phyloP scores from a whole-genome alignment of 2,888 invertebrate genomes.

The Hermodice carunculata region DNA sequence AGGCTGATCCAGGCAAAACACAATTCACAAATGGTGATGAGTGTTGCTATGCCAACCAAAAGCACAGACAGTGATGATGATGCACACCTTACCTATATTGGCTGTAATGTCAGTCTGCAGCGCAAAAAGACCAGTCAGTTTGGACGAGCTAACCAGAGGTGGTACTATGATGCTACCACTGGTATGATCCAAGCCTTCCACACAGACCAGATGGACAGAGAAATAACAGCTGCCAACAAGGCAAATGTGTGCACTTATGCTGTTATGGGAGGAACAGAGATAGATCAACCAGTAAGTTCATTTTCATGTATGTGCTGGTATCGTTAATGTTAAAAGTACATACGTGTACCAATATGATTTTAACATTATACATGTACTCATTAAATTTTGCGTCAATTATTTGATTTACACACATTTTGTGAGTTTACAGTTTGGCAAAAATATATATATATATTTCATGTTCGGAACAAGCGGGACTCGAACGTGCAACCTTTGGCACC shows the following conservation, averaged over 20 bases:
- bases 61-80: conserved; percentile 47
- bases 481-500: no score
- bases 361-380: no score
- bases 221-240: conserved; percentile 67
- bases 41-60: conserved; percentile 61
- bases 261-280: conserved; percentile 57
- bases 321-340: background rate
- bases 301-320: no score
- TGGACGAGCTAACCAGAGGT: conserved; percentile 68
- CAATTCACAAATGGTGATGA: conserved; percentile 59
- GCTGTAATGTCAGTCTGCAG: conserved; percentile 63
- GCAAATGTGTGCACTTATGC: conserved; percentile 68
- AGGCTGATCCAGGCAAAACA: conserved; percentile 64
- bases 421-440: no score
- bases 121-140: conserved; percentile 54
- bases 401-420: no score
- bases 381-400: no score
- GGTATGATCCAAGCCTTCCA: conserved; percentile 64
- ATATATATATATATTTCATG: no score
- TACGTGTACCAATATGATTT: no score
- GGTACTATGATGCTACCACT: conserved; percentile 62
- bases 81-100: conserved; percentile 52
- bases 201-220: conserved; percentile 65
- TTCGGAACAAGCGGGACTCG: no score
- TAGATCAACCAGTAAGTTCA: conserved; percentile 68